These are phyloP conservation scores for Plecotus auritus DNA, from an alignment of 2,113 vertebrate species.

Conservation along the genomic window DNA sequence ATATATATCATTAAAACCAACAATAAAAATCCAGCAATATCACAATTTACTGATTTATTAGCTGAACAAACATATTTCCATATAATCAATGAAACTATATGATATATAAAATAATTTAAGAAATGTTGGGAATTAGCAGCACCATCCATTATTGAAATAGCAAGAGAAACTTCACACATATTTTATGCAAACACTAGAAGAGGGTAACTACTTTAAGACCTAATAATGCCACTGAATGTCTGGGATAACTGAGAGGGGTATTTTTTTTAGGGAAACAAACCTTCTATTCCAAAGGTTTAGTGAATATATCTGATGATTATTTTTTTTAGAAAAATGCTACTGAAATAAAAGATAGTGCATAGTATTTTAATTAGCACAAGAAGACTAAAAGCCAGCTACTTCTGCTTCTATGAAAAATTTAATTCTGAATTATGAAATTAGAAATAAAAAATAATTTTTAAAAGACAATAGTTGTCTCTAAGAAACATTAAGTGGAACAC, in stretches of 20 bases:
- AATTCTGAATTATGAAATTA: conserved; percentile 82
- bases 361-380: conserved; percentile 78
- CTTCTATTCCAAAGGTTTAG: conserved; percentile 49
- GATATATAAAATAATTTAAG: conserved; percentile 84
- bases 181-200: conserved; percentile 53
- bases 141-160: conserved; percentile 78
- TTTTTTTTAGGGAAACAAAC: conserved; percentile 12
- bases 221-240: conserved; percentile 56
- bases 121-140: conserved; percentile 79
- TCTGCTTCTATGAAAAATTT: conserved; percentile 76
- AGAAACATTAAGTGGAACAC: conserved; percentile 79
- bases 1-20: conserved; percentile 21
- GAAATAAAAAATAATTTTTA: conserved; percentile 80
- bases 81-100: conserved; percentile 74
- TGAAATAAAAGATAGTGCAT: conserved; percentile 80
- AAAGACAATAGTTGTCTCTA: conserved; percentile 83
- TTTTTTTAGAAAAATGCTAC: conserved; percentile 77
- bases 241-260: conserved; percentile 41
- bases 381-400: conserved; percentile 69
- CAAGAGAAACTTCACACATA: conserved; percentile 73
- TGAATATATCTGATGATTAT: conserved; percentile 68
- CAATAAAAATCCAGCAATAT: conserved; percentile 48
- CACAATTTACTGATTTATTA: conserved; percentile 80
- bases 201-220: conserved; percentile 56
- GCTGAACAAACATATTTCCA: conserved; percentile 79